These are phyloP conservation scores for Mythimna vitellina DNA, from an alignment of 2,888 invertebrate species.

Conservation along the genomic window DNA sequence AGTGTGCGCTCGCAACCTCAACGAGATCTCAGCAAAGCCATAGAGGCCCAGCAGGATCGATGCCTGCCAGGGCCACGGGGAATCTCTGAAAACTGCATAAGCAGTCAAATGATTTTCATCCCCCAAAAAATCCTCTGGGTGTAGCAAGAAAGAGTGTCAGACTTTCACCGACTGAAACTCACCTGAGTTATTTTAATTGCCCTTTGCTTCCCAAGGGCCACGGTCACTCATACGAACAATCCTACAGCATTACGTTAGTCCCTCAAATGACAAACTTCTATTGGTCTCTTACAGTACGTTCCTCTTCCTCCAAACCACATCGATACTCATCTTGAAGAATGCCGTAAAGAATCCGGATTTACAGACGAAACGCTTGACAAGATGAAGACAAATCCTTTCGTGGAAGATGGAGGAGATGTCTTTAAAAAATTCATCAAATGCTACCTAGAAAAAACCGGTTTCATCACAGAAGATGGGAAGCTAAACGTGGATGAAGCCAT, in stretches of 20 bases:
- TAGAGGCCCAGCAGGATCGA: too few species aligned
- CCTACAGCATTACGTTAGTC: not conserved
- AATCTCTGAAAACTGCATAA: too few species aligned
- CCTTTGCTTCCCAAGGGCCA: too few species aligned
- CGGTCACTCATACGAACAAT: too few species aligned
- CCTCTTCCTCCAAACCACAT: not conserved
- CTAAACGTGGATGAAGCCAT: not conserved
- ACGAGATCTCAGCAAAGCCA: too few species aligned
- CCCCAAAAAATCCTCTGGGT: too few species aligned
- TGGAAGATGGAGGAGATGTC: not conserved
- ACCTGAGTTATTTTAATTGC: too few species aligned
- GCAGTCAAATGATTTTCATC: too few species aligned
- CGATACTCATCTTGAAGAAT: not conserved
- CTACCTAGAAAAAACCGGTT: not conserved
- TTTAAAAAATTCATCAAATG: slow-evolving; percentile 4
- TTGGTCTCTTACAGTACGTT: not conserved
- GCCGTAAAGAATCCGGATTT: not conserved
- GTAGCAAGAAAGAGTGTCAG: too few species aligned
- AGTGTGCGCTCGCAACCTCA: too few species aligned
- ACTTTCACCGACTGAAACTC: too few species aligned
- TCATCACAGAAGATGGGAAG: not conserved
- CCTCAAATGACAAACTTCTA: not conserved
- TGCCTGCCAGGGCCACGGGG: too few species aligned
- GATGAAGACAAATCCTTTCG: not conserved
- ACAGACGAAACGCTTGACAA: not conserved